phyloP scores from a whole-genome alignment of 1,140 invertebrate genomes.

The Drosophila subpulchrella region DNA sequence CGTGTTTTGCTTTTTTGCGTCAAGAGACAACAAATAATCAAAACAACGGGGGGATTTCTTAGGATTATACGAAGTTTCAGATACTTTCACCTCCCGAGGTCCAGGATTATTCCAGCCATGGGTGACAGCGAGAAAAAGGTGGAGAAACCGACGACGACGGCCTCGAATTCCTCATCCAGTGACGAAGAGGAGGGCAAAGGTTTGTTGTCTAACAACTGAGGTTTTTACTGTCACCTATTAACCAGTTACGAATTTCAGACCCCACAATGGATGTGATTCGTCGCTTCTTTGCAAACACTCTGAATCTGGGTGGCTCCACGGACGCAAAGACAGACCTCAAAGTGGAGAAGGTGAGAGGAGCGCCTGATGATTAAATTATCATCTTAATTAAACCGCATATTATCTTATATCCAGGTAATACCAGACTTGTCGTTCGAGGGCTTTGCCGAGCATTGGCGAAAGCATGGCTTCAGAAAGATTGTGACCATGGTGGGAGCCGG shows the following conservation, averaged over 20 bases:
- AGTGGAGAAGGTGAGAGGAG: conserved; percentile 44
- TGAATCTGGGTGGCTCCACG: conserved; percentile 31
- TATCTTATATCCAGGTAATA: conserved; percentile 84
- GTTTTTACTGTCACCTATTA: conserved; percentile 18
- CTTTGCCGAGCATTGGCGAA: conserved; percentile 90
- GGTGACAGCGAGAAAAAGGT: conserved; percentile 6
- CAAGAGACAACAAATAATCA: conserved; percentile 13
- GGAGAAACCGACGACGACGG: background rate
- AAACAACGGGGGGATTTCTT: conserved; percentile 16
- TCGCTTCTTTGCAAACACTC: conserved; percentile 56
- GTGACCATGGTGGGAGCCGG: conserved; percentile 97
- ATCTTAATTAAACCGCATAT: background rate
- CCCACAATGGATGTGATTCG: conserved; percentile 62
- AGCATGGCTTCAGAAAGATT: conserved; percentile 92
- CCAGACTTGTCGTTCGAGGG: conserved; percentile 88
- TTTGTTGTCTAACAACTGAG: background rate
- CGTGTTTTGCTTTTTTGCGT: background rate
- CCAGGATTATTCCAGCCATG: background rate
- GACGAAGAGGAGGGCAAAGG: conserved; percentile 22
- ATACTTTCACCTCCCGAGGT: background rate
- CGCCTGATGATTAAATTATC: background rate
- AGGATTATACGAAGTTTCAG: conserved; percentile 9
- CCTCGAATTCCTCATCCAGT: conserved; percentile 6
- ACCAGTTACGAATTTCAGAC: conserved; percentile 17
- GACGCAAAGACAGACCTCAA: conserved; percentile 15